A percentile compares a stretch with the other conserved stretches of the same genome.
Evolutionary conservation across 2,888 invertebrate genomes (phyloP).

Genomic region (Netelia melanura): DNA sequence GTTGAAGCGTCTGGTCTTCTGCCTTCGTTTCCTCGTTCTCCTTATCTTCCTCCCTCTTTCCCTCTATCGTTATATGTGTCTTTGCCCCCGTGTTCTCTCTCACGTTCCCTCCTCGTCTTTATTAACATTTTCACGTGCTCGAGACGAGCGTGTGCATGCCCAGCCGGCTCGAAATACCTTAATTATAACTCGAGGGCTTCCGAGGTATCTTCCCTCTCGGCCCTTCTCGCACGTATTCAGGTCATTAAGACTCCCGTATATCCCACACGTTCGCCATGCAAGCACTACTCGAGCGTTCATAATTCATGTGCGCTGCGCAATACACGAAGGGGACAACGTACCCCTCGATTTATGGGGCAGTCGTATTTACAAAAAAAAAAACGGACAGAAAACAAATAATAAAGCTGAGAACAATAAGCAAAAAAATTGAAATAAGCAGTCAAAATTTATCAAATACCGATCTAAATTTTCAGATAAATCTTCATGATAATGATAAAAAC

Average conservation of each 20-base stretch:
- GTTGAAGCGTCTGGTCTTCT: constrained; percentile 28
- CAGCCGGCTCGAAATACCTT: constrained; percentile 53
- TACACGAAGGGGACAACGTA: not conserved
- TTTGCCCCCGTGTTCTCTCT: not conserved
- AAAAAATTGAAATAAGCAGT: not conserved
- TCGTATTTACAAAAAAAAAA: not conserved
- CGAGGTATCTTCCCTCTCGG: constrained; percentile 38
- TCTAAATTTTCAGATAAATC: no score
- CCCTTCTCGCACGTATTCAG: constrained; percentile 62
- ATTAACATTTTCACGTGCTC: constrained; percentile 57
- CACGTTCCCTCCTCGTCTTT: constrained; percentile 9
- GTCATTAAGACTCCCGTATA: constrained; percentile 46
- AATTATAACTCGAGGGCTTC: constrained; percentile 59
- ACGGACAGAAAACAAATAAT: not conserved
- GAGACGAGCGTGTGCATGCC: constrained; percentile 21
- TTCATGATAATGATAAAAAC: no score
- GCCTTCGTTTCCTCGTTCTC: constrained; percentile 11
- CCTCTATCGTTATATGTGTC: not conserved
- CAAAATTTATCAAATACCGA: no score
- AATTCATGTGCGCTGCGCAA: constrained; percentile 30
- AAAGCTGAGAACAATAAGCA: not conserved
- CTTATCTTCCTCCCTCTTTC: constrained; percentile 5
- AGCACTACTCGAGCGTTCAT: constrained; percentile 39
- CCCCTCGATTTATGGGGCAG: constrained; percentile 5
- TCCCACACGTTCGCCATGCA: not conserved